Evolutionary conservation across 2,113 vertebrate species (phyloP).

Genomic region (Trochalopteron elliotii): DNA sequence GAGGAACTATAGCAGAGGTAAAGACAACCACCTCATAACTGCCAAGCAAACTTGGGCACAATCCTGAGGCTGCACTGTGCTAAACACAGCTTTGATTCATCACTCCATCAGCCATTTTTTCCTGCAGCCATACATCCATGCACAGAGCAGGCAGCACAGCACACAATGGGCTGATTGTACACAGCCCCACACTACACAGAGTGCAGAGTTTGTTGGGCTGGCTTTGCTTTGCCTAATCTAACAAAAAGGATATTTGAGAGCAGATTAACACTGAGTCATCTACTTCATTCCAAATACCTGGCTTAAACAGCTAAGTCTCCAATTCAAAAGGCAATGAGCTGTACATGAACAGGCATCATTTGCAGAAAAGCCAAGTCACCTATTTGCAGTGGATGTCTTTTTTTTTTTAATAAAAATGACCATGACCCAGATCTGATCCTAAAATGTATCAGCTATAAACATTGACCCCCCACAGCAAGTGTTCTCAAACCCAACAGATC

Average conservation of each 20-base stretch:
- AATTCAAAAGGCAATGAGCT: not conserved
- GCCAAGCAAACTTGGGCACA: not conserved
- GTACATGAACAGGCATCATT: not conserved
- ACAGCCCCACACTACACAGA: accelerated
- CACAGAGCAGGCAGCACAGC: not conserved
- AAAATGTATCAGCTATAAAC: not conserved
- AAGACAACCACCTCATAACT: not conserved
- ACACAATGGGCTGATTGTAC: not conserved
- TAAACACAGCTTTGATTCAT: not conserved
- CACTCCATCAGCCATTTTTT: not conserved
- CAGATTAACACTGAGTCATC: conserved; percentile 35
- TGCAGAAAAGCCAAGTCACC: not conserved
- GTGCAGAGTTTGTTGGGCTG: not conserved
- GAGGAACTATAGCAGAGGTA: not conserved
- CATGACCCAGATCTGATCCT: not conserved
- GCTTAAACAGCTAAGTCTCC: conserved; percentile 6
- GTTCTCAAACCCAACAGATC: not conserved
- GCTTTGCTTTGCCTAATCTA: conserved; percentile 28
- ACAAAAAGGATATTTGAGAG: conserved; percentile 32
- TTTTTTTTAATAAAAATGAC: not conserved
- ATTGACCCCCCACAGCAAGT: not conserved
- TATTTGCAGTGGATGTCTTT: not conserved
- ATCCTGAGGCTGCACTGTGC: not conserved
- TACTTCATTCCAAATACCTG: conserved; percentile 20
- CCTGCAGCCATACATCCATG: not conserved